Evolutionary conservation across 2,797 vertebrate species (phyloP).

Genomic region (Molossus molossus): DNA sequence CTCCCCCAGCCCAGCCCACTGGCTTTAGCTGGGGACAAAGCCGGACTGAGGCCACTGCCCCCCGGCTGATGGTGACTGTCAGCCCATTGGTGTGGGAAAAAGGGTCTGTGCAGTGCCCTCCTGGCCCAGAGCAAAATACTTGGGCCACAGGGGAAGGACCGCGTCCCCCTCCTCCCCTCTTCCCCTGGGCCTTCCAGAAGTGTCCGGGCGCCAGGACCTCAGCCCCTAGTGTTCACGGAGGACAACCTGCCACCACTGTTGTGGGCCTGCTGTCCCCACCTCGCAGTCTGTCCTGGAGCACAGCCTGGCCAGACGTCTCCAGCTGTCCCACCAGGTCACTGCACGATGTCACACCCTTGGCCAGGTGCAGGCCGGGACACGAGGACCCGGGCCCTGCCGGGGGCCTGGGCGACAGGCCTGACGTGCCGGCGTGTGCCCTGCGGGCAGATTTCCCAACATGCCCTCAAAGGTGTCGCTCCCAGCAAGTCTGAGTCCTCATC

Average conservation of each 20-base stretch:
- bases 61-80: neutral
- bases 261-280: neutral
- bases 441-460: neutral
- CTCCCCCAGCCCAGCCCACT: neutral
- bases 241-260: neutral
- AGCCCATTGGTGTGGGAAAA: neutral
- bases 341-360: rapidly evolving
- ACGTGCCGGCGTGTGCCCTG: too few species aligned
- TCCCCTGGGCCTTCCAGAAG: neutral
- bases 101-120: neutral
- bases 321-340: neutral
- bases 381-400: too few species aligned
- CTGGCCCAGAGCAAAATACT: neutral
- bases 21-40: neutral
- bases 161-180: rapidly evolving
- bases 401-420: too few species aligned
- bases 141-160: rapidly evolving
- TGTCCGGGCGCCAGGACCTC: neutral
- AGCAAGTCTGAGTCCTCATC: neutral
- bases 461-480: neutral
- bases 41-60: neutral
- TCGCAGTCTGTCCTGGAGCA: rapidly evolving
- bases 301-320: rapidly evolving
- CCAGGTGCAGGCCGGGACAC: too few species aligned
- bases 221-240: rapidly evolving